Percentiles rank a stretch among this genome's conserved stretches.
Evolutionary conservation across 23 tunicate genomes (phyloP).

Genomic region (Halocynthia aurantium): DNA sequence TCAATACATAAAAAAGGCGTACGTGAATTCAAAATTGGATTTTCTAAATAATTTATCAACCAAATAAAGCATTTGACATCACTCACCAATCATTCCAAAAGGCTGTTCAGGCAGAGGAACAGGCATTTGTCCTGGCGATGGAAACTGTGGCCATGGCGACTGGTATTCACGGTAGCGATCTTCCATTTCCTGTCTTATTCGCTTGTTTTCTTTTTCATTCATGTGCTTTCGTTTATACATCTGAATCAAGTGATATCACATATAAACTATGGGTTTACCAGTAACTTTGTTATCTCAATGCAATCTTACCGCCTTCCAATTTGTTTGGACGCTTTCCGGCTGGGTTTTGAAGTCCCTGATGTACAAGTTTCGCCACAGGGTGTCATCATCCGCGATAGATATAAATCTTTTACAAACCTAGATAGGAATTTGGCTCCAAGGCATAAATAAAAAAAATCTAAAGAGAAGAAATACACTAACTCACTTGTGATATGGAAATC

Average conservation of each 20-base stretch:
- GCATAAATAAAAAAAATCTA: background rate
- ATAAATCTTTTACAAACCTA: slow-evolving; percentile 39
- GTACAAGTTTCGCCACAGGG: slow-evolving; percentile 61
- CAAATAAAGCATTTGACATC: background rate
- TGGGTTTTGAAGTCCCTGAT: slow-evolving; percentile 29
- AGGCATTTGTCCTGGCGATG: slow-evolving; percentile 43
- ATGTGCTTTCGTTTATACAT: slow-evolving; percentile 29
- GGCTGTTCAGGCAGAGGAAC: slow-evolving; percentile 54
- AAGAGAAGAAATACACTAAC: background rate
- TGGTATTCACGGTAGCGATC: slow-evolving; percentile 1
- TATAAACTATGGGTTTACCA: background rate
- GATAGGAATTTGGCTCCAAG: background rate
- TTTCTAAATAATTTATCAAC: background rate
- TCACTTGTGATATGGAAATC: background rate
- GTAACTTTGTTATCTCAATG: too few species aligned
- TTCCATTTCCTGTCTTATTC: slow-evolving; percentile 33
- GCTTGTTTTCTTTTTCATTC: slow-evolving; percentile 35
- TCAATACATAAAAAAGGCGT: background rate
- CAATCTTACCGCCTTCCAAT: slow-evolving; percentile 49
- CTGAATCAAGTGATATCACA: background rate
- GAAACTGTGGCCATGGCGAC: slow-evolving; percentile 5
- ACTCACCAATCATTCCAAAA: slow-evolving; percentile 47
- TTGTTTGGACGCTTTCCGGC: background rate
- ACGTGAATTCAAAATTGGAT: background rate
- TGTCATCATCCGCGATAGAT: slow-evolving; percentile 40